A percentile compares a stretch with the other conserved stretches of the same genome.
Evolutionary conservation across 2,888 invertebrate genomes (phyloP).

Genomic region (Tipula vernalis): DNA sequence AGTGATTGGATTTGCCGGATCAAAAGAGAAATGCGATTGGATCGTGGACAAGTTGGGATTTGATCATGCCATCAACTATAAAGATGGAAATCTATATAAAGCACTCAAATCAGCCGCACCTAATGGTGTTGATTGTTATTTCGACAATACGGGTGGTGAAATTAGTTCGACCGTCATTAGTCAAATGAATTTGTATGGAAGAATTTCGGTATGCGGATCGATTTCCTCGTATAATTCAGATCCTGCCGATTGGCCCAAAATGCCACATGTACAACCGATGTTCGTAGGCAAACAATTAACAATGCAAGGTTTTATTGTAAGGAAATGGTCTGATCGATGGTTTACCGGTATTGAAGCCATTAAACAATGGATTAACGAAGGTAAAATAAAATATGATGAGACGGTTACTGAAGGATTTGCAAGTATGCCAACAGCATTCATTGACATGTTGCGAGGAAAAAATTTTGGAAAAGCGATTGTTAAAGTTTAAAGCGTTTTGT

Average conservation of each 20-base stretch:
- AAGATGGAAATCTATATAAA: constrained; percentile 33
- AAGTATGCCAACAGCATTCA: constrained; percentile 56
- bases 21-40: constrained; percentile 58
- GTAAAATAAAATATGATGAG: constrained; percentile 56
- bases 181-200: constrained; percentile 48
- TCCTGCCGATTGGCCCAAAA: background rate
- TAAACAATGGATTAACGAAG: constrained; percentile 48
- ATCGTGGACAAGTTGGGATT: constrained; percentile 49
- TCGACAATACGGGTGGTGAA: constrained; percentile 58
- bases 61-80: constrained; percentile 60
- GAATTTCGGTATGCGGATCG: constrained; percentile 51
- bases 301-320: constrained; percentile 40
- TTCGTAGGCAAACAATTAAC: constrained; percentile 45
- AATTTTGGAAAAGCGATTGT: constrained; percentile 61
- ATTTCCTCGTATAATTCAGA: constrained; percentile 46
- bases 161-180: constrained; percentile 44
- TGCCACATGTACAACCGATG: constrained; percentile 38
- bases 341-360: constrained; percentile 50
- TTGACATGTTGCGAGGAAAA: constrained; percentile 48
- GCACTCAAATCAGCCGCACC: constrained; percentile 50
- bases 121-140: constrained; percentile 61
- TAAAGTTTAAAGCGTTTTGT: background rate
- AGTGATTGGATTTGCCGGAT: constrained; percentile 59
- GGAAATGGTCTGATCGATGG: constrained; percentile 46
- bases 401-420: constrained; percentile 59